Conservation (phyloP, 2,113 vertebrate genomes). For the Alouatta palliata region DNA sequence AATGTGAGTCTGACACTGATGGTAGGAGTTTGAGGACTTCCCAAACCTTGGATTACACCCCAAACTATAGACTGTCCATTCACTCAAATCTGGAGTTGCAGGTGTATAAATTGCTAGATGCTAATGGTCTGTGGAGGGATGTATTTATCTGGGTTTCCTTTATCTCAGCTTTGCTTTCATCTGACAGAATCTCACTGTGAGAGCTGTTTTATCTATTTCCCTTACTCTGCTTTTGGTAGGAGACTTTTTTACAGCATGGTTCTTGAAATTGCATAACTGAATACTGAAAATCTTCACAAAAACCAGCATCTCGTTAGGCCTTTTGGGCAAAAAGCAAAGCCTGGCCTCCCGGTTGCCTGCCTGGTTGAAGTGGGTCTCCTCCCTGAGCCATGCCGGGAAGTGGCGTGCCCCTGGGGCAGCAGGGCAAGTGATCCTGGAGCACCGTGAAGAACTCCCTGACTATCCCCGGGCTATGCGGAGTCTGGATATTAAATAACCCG, state of each 20-base stretch:
- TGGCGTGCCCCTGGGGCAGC: too few relatives aligned
- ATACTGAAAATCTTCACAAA: background rate
- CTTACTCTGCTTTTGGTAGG: background rate
- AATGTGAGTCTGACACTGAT: background rate
- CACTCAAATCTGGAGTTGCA: background rate
- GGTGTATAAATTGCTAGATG: background rate
- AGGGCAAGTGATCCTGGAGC: background rate
- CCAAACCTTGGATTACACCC: background rate
- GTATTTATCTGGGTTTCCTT: background rate
- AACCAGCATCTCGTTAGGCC: background rate
- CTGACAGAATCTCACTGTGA: background rate
- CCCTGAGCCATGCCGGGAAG: background rate
- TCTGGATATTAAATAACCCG: background rate
- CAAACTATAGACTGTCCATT: background rate
- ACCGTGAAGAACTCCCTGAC: background rate
- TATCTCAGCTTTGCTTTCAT: background rate
- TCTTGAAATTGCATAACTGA: background rate
- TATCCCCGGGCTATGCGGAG: fast-evolving
- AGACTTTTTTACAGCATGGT: background rate
- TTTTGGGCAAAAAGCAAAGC: background rate
- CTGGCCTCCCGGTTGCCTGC: background rate
- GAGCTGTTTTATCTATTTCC: background rate
- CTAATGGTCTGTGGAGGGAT: background rate
- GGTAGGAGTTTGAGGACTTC: background rate
- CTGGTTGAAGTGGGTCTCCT: background rate